Base-by-base conservation (phyloP, 2,113 vertebrate species). In the Empidonax alnorum region DNA sequence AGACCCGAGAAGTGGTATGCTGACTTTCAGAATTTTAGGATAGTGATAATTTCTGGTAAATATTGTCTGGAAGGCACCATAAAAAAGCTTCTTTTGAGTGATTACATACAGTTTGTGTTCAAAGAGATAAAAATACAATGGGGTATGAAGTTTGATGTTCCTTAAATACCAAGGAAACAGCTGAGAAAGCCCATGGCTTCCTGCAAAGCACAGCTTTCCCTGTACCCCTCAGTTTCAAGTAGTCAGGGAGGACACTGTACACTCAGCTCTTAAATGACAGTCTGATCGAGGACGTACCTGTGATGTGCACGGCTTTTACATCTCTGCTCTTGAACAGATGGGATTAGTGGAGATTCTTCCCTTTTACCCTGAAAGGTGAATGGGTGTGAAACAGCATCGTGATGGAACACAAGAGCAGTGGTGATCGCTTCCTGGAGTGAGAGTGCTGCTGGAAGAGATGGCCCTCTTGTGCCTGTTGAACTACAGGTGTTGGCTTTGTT, bases 121-220 rank as follows among this genome's bases (percentile, higher is more conserved):
- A 62, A 74, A 92, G 55, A 92, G 42, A 74, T 59, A 56, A 95
- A 93, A 82, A 72, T 69, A 41, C 52, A 78, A 52, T 62, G 28
- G 17, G 6, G 4, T 62, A 12, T 78, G 65, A 80, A 47, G 35
- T 37, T 81, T 50, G 35, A 19, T 76, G 13, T 37, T 89, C 30
- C 49, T 90, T 72, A 71, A 89, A 89, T 84, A 71, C 50, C 33
- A 41, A 67, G 39, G 28, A 88, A 71, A 44, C 58, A 68, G 33
- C 66, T 84, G 91, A 81, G 59, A 87, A 82, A 87, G 49, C 66
- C 50, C 5, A 14, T 69, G 53, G 49, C 37, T 91, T 95, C 41
- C 16, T 89, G 21, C 33, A 68, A 81, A 81, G 65, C 41, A 76
- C 49, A 50, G 24, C 6, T 87, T 41, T 62, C 41, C 20, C 18